Base-by-base conservation (phyloP, 53 echinoderm and acorn worm species). In the Temnopleurus reevesii region DNA sequence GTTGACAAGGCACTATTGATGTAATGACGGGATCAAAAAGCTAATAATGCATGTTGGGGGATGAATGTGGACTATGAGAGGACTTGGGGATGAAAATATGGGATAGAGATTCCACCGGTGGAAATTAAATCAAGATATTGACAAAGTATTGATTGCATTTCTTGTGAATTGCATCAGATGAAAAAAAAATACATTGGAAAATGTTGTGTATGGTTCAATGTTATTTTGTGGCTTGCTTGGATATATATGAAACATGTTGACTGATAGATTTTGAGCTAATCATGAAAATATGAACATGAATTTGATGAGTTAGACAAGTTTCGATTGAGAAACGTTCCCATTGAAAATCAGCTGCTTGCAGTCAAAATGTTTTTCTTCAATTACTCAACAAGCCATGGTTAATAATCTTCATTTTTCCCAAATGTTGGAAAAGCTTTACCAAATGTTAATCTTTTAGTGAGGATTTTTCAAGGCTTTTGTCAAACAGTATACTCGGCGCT, bases 1-100 rank as follows among this genome's bases (percentile, higher is more conserved):
- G 79, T 79, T 79, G 79, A 79, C 79, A 79, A 79, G 79, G 45
- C 79, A 28, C 79, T 79, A 79, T 79, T 79, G 79, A 79, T 79
- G 79, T 79, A 46, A 49, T 79, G 79, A 79, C 49, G 18, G 79
- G 46, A 79, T 79, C 79, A 79, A 46, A 79, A 79, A 79, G 79
- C 79, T 79, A 79, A 79, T 79, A 79, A 79, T 46, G 27, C 79
- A 23, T 71, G 71, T 10, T 41, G 36, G 71, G 0, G 41, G 71
- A 41, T 13, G 61, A 28, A 24, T 19, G n/a, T 1, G 2, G 55
- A 55, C 19, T 4, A 29, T 12, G 59, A 43, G 41, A 41, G 41
- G 8, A 38, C 71, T 41, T 24, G 24, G 41, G 49, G 71, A 33
- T 63, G n/a, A n/a, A n/a, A 63, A 36, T 71, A n/a, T 19, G 43